phyloP scores from a whole-genome alignment of 2,113 vertebrate genomes.

The Catharus fuscescens region DNA sequence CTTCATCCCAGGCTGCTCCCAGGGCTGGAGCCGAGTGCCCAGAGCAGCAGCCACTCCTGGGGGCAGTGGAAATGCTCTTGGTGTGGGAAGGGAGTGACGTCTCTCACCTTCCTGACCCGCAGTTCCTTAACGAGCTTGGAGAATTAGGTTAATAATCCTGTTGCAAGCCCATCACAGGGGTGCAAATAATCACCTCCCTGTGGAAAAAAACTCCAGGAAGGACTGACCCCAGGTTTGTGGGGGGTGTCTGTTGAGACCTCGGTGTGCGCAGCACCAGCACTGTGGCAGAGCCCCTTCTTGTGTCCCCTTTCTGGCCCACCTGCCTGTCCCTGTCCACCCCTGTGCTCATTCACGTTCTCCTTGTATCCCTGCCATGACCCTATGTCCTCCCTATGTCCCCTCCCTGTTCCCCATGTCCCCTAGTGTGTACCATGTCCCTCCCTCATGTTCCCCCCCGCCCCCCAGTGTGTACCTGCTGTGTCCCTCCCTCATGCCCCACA shows the following conservation, averaged over 20 bases:
- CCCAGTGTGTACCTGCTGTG: too few relatives aligned
- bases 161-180: fast-evolving
- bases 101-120: not conserved
- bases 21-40: fast-evolving
- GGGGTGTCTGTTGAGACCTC: not conserved
- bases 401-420: not conserved
- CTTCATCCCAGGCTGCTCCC: not conserved
- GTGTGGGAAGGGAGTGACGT: fast-evolving
- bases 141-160: not conserved
- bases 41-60: fast-evolving
- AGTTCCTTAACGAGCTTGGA: not conserved
- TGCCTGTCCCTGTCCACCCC: not conserved
- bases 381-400: too few relatives aligned
- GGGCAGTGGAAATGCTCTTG: too few relatives aligned
- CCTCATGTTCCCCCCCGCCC: too few relatives aligned
- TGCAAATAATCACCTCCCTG: not conserved
- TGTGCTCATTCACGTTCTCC: not conserved
- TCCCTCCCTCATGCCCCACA: too few relatives aligned
- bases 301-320: not conserved
- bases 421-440: too few relatives aligned
- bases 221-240: not conserved
- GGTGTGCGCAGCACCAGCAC: not conserved
- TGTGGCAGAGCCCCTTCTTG: too few relatives aligned
- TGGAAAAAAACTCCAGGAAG: fast-evolving
- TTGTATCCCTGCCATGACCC: not conserved